phyloP scores from a whole-genome alignment of 2,113 vertebrate genomes.

The Chroicocephalus ridibundus region DNA sequence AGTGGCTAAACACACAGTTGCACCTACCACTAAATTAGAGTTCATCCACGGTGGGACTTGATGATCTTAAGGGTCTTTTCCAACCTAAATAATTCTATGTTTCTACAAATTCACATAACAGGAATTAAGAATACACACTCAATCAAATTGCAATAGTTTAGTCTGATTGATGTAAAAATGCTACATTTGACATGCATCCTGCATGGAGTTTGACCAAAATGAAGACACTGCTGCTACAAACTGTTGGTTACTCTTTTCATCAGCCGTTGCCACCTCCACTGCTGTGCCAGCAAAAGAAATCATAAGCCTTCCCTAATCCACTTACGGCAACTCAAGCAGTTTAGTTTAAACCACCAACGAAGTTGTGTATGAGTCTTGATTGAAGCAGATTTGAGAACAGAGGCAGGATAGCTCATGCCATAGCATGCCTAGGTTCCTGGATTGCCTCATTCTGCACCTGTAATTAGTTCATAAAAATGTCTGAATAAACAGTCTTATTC shows the following conservation, averaged over 20 bases:
- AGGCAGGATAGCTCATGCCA: not conserved
- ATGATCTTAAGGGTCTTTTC: not conserved
- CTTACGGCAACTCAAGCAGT: not conserved
- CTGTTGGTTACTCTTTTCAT: not conserved
- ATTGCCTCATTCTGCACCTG: not conserved
- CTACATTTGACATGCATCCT: not conserved
- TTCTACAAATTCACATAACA: not conserved
- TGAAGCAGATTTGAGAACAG: not conserved
- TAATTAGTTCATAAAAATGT: not conserved
- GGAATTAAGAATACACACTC: not conserved
- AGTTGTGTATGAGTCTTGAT: not conserved
- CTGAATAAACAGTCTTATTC: not conserved
- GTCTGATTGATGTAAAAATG: not conserved
- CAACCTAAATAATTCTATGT: not conserved
- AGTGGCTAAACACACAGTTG: not conserved
- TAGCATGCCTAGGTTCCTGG: not conserved
- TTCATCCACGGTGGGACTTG: not conserved
- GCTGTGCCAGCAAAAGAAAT: not conserved
- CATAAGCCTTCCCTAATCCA: not conserved
- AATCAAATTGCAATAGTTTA: not conserved
- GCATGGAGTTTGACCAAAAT: not conserved
- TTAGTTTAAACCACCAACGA: not conserved
- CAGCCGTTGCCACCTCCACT: not conserved
- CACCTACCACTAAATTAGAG: not conserved
- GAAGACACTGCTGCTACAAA: not conserved